Base-by-base conservation (phyloP, 2,113 vertebrate genomes). In the Triplophysa siluroides region DNA sequence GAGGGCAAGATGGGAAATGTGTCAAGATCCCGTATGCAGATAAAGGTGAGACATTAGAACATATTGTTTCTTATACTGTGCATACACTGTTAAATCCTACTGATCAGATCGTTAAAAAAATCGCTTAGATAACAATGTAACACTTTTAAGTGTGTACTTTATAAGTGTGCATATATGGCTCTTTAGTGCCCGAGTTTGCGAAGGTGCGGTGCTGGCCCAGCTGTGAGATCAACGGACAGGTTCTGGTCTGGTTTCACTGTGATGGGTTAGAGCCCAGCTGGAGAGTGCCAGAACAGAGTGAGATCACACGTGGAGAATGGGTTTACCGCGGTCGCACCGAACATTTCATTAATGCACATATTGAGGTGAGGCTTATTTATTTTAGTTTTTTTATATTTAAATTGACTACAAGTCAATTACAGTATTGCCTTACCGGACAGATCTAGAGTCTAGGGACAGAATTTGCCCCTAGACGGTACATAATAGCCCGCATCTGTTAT, bases 231-330 rank as follows among this genome's bases (percentile, higher is more conserved):
- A 94, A 91, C 0, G 78, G 88, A 1, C 88, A 90, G 90, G 87
- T 97, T 73, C 85, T 94, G 84, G 66, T 94, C 9, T 94, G 94
- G 94, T 93, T 88, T 84, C 94, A 92, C 89, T 91, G 94, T 1
- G 89, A 93, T 1, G 88, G 91, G 12, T 2, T 70, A 0, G 29
- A 88, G 8, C 92, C 93, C 0, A 78, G 45, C 0, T 94, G 94
- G 95, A 83, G 23, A 0, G 79, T 95, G 16, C 93, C 94, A 0
- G 88, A 93, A 72, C 92, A 90, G 85, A 47, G 45, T 1, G 91
- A 95, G 89, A 85, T 93, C 6, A n/a, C 79, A 14, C 83, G 65
- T 0, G 81, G 86, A 1, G 84, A 92, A 56, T 93, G 95, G 93
- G 87, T 90, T 69, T 94, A 92, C 78, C 69, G 76, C 0, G 94